Evolutionary conservation across 2,888 invertebrate species (phyloP).

Genomic region (Nephrotoma flavescens): DNA sequence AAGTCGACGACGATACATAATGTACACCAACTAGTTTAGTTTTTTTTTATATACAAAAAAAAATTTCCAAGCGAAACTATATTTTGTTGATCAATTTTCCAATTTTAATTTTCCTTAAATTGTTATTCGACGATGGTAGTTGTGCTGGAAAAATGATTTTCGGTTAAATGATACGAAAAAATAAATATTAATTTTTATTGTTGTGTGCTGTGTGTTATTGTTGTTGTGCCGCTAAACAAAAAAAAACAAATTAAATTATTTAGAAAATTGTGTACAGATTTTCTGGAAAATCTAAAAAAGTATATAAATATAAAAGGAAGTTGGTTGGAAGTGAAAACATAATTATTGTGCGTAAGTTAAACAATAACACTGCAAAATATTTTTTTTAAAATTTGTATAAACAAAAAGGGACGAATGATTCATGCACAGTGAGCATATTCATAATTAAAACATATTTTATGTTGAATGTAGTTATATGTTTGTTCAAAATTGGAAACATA

Average conservation of each 20-base stretch:
- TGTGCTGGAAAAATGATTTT: not conserved
- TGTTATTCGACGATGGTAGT: not conserved
- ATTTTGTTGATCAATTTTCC: not conserved
- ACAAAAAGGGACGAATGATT: not conserved
- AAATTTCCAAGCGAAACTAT: not conserved
- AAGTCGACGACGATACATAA: not conserved
- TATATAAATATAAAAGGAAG: not conserved
- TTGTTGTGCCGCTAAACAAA: not conserved
- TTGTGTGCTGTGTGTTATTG: not conserved
- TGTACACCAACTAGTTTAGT: not conserved
- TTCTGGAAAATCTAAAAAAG: not conserved
- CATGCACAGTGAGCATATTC: not conserved
- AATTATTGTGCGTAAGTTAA: not conserved
- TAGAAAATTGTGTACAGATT: not conserved
- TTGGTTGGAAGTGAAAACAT: not conserved
- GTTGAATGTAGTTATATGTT: not conserved
- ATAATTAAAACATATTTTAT: not conserved
- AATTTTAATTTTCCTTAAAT: not conserved
- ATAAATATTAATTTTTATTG: not conserved
- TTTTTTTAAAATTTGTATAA: no score
- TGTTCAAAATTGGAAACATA: not conserved
- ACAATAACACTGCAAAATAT: not conserved
- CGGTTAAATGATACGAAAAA: not conserved
- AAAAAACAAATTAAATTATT: not conserved
- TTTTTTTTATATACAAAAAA: not conserved